phyloP scores from a whole-genome alignment of 2,113 vertebrate genomes.

The Nothocercus nigrocapillus region DNA sequence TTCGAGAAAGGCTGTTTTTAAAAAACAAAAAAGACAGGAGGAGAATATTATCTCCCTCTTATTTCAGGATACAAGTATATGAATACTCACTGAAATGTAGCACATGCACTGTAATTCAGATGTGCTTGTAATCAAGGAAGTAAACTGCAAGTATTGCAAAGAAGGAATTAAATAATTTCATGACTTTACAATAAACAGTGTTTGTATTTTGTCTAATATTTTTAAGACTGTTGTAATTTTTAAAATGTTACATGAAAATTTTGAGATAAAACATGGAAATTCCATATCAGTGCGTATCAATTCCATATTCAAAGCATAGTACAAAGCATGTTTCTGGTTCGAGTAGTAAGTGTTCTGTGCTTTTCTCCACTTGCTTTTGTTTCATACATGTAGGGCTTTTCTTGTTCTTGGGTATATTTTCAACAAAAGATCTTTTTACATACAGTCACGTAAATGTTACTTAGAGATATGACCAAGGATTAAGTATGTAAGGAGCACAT shows the following conservation, averaged over 20 bases:
- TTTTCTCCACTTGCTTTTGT: not conserved
- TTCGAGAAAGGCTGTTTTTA: not conserved
- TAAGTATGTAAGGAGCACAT: not conserved
- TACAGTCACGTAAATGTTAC: not conserved
- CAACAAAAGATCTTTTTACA: not conserved
- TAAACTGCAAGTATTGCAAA: not conserved
- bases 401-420: not conserved
- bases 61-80: not conserved
- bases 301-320: not conserved
- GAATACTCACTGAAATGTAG: not conserved
- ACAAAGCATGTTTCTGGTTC: not conserved
- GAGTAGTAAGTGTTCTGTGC: not conserved
- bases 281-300: rapidly evolving
- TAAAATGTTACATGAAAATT: not conserved
- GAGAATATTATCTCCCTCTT: not conserved
- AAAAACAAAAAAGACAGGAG: not conserved
- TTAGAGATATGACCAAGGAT: not conserved
- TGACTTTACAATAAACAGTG: not conserved
- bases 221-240: not conserved
- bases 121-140: not conserved
- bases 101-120: not conserved
- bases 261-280: not conserved
- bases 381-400: not conserved
- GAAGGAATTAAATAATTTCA: not conserved
- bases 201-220: not conserved